phyloP scores from a whole-genome alignment of 2,888 invertebrate genomes.

The Cylloceria caligata region DNA sequence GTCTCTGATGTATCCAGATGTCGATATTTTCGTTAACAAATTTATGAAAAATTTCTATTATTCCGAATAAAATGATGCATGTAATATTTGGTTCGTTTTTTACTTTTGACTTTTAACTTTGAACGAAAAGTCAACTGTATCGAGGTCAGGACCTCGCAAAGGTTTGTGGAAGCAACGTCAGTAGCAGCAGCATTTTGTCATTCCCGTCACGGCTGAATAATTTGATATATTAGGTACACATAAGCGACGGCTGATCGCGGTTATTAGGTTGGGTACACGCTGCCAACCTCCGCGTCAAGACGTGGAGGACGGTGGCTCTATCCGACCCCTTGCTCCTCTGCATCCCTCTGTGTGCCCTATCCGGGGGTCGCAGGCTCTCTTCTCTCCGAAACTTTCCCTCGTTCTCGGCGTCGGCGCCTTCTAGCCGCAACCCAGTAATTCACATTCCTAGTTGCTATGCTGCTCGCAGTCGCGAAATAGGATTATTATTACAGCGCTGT shows the following conservation, averaged over 20 bases:
- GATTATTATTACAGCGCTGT: constrained; percentile 81
- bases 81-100: background rate
- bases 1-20: background rate
- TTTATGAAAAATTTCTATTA: background rate
- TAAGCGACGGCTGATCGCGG: constrained; percentile 83
- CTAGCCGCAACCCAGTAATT: constrained; percentile 72
- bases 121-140: constrained; percentile 26
- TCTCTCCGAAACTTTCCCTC: constrained; percentile 45
- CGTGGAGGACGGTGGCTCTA: constrained; percentile 54
- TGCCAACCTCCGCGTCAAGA: constrained; percentile 71
- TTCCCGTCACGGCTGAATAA: constrained; percentile 81
- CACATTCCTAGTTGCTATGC: constrained; percentile 81
- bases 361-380: constrained; percentile 54
- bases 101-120: constrained; percentile 21
- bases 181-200: constrained; percentile 70
- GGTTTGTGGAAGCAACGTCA: background rate
- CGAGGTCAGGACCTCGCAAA: background rate
- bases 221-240: constrained; percentile 83
- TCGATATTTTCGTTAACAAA: background rate
- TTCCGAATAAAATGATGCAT: background rate
- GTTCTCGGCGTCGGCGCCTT: constrained; percentile 53
- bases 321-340: constrained; percentile 75
- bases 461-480: constrained; percentile 80
- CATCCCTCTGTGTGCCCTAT: constrained; percentile 39
- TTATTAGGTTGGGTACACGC: constrained; percentile 83